phyloP scores from a whole-genome alignment of 2,797 vertebrate genomes.

The Graptemys geographica region DNA sequence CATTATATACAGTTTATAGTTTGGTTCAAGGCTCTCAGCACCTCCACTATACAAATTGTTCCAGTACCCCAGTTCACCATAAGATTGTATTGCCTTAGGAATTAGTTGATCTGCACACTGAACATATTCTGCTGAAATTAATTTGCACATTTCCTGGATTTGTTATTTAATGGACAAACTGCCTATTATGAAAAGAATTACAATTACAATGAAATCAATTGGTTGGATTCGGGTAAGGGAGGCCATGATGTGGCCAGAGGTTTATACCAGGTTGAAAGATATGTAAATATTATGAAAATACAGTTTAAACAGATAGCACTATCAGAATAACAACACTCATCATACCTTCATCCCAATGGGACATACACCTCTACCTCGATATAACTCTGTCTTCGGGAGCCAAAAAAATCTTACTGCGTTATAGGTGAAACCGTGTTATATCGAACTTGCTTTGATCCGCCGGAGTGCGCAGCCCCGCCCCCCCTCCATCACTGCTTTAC shows the following conservation, averaged over 20 bases:
- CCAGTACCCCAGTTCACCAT: background rate
- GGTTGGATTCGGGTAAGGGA: background rate
- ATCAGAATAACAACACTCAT: background rate
- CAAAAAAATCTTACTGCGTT: too few species aligned
- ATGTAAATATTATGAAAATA: background rate
- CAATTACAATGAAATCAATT: background rate
- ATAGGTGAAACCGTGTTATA: too few species aligned
- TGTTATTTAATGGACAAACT: fast-evolving
- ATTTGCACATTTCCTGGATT: background rate
- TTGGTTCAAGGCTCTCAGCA: too few species aligned
- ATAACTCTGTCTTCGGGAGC: too few species aligned
- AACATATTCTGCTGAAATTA: too few species aligned
- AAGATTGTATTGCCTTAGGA: background rate
- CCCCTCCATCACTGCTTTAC: too few species aligned
- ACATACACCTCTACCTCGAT: too few species aligned
- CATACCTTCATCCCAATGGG: background rate
- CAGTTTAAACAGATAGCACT: slow-evolving; percentile 1
- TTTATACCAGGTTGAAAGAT: background rate
- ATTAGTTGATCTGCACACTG: background rate
- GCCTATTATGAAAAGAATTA: background rate
- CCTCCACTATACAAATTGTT: too few species aligned
- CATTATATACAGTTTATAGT: too few species aligned
- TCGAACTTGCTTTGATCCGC: too few species aligned
- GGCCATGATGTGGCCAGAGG: fast-evolving
- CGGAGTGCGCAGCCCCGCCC: too few species aligned